Evolutionary conservation across 2,888 invertebrate species (phyloP).

Genomic region (Neuroscelio doddi): DNA sequence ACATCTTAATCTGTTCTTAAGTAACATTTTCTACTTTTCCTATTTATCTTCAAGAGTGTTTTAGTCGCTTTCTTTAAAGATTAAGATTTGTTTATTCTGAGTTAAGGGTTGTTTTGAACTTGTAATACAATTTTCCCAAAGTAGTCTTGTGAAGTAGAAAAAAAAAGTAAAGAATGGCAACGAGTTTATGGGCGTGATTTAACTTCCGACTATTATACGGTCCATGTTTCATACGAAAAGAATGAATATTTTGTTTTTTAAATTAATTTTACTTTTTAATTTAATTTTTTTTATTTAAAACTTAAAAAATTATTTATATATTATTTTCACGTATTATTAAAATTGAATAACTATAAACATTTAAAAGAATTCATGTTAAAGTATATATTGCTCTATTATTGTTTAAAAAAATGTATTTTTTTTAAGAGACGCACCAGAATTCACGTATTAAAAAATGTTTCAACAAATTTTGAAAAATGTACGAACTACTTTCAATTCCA

Average conservation of each 20-base stretch:
- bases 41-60: conserved; percentile 12
- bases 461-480: too few relatives aligned
- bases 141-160: conserved; percentile 12
- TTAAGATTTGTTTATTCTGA: conserved; percentile 23
- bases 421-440: not conserved
- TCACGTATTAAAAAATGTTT: too few relatives aligned
- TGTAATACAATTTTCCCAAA: conserved; percentile 26
- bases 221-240: not conserved
- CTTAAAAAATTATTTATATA: too few relatives aligned
- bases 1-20: not conserved
- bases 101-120: conserved; percentile 17
- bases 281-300: too few relatives aligned
- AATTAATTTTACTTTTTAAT: too few relatives aligned
- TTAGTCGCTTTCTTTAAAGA: conserved; percentile 13
- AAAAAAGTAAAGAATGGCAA: conserved; percentile 19
- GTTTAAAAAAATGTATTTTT: too few relatives aligned
- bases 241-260: too few relatives aligned
- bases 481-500: too few relatives aligned
- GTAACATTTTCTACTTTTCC: conserved; percentile 4
- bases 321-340: too few relatives aligned
- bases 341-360: too few relatives aligned
- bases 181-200: conserved; percentile 16
- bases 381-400: too few relatives aligned
- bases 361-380: too few relatives aligned
- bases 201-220: conserved; percentile 1